phyloP scores from a whole-genome alignment of 2,797 vertebrate genomes.

The Mormyrus hasselquistii region DNA sequence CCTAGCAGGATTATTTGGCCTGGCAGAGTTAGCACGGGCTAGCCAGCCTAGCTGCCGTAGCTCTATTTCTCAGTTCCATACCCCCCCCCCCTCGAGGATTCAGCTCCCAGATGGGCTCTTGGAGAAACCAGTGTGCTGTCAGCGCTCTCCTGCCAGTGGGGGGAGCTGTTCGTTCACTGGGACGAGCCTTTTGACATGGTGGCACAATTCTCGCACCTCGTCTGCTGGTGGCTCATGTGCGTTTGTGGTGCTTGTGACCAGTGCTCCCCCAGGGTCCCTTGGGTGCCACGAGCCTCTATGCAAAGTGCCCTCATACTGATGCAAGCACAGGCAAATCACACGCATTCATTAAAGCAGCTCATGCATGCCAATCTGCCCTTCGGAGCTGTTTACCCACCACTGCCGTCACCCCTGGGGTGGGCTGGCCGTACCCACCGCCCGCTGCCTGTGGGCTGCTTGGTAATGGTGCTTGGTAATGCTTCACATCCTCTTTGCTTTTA shows the following conservation, averaged over 20 bases:
- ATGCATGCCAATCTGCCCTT: neutral
- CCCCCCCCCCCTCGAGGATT: neutral
- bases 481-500: conserved; percentile 51
- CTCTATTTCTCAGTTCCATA: neutral
- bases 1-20: neutral
- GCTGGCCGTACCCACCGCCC: neutral
- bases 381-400: neutral
- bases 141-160: neutral
- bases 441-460: conserved; percentile 15
- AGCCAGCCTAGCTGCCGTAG: neutral
- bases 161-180: neutral
- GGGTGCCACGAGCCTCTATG: conserved; percentile 32
- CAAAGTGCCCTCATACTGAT: neutral
- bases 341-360: neutral
- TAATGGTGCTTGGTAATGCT: conserved; percentile 40
- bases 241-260: neutral
- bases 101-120: neutral
- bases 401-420: neutral
- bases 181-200: neutral
- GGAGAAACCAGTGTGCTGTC: neutral
- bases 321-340: neutral
- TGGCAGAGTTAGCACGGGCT: neutral
- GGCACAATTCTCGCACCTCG: neutral
- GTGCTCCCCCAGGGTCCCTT: conserved; percentile 33
- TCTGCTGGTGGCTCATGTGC: neutral